Percentiles rank a stretch among this genome's conserved stretches.
phyloP scores from a whole-genome alignment of 2,888 invertebrate species.

The Agriopis marginaria region DNA sequence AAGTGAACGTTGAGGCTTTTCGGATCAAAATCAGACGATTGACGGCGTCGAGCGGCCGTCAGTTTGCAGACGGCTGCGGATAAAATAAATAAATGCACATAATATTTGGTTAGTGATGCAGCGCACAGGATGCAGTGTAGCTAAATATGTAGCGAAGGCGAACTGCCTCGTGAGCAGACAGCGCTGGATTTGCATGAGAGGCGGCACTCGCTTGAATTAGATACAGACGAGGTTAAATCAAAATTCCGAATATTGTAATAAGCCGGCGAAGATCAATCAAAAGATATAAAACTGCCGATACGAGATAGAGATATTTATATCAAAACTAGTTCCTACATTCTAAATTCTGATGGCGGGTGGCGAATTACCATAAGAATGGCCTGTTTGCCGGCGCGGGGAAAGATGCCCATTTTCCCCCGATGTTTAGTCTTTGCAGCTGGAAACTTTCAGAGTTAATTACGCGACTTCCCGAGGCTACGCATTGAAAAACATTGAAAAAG shows the following conservation, averaged over 20 bases:
- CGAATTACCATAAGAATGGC: conserved; percentile 72
- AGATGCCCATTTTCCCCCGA: conserved; percentile 42
- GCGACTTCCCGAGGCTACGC: conserved; percentile 32
- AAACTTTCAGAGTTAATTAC: conserved; percentile 68
- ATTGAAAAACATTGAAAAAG: conserved; percentile 25
- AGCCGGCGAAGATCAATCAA: conserved; percentile 58
- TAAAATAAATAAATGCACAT: conserved; percentile 82
- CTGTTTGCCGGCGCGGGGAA: conserved; percentile 60
- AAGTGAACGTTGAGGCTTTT: conserved; percentile 53
- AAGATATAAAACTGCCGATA: conserved; percentile 40
- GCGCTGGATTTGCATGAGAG: conserved; percentile 71
- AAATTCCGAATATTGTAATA: conserved; percentile 47
- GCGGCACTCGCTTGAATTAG: conserved; percentile 67
- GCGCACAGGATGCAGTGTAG: conserved; percentile 56
- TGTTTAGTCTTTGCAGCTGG: conserved; percentile 39
- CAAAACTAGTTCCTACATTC: conserved; percentile 51
- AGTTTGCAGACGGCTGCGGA: conserved; percentile 58
- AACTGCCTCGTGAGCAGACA: conserved; percentile 57
- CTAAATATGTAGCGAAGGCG: conserved; percentile 56
- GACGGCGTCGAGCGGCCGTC: conserved; percentile 56
- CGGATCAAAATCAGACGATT: conserved; percentile 58
- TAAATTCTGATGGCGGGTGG: conserved; percentile 57
- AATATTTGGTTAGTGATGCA: conserved; percentile 79
- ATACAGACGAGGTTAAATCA: conserved; percentile 51
- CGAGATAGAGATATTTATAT: conserved; percentile 51